Percentiles rank a stretch among this genome's conserved stretches.
These are phyloP conservation scores for Rhombomys opimus DNA, from an alignment of 2,113 vertebrate genomes.

Conservation along the genomic window DNA sequence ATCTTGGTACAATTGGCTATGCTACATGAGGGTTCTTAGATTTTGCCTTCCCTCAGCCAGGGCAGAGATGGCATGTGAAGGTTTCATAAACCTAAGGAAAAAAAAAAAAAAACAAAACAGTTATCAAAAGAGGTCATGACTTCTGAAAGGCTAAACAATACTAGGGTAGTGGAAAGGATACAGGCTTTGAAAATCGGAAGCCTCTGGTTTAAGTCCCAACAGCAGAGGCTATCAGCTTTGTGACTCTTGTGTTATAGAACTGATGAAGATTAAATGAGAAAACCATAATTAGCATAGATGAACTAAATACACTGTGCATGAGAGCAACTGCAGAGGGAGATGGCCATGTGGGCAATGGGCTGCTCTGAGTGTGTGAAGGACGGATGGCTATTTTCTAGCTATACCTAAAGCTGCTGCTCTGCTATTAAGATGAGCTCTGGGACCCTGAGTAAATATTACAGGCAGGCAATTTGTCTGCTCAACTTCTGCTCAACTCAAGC, in stretches of 20 bases:
- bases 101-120: not conserved
- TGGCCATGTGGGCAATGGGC: not conserved
- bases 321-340: conserved; percentile 19
- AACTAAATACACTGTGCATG: not conserved
- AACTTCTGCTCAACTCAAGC: conserved; percentile 66
- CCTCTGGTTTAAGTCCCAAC: conserved; percentile 53
- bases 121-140: conserved; percentile 35
- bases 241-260: conserved; percentile 25
- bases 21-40: conserved; percentile 12
- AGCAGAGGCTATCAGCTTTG: conserved; percentile 51
- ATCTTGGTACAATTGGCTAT: conserved; percentile 10
- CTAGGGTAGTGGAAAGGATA: conserved; percentile 44
- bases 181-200: conserved; percentile 33
- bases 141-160: conserved; percentile 59
- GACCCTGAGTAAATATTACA: not conserved
- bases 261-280: conserved; percentile 65
- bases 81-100: conserved; percentile 19
- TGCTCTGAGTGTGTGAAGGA: not conserved
- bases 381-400: not conserved
- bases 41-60: not conserved
- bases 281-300: conserved; percentile 52
- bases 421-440: not conserved
- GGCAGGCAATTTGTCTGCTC: conserved; percentile 53
- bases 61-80: not conserved
- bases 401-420: not conserved